phyloP scores from a whole-genome alignment of 2,888 invertebrate species.

The Rotaria socialis region DNA sequence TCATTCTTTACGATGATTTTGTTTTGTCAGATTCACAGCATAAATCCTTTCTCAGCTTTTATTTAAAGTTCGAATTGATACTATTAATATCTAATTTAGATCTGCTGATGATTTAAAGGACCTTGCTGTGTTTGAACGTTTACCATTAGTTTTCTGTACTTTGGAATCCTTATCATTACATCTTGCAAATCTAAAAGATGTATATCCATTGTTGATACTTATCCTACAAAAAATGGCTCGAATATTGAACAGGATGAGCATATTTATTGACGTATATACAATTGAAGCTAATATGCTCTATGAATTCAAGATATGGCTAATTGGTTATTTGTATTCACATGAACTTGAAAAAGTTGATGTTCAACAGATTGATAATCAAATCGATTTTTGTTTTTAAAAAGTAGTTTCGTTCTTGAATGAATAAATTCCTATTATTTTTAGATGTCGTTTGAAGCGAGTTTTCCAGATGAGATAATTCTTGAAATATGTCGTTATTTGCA shows the following conservation, averaged over 20 bases:
- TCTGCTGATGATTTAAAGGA: background rate
- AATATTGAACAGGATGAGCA: background rate
- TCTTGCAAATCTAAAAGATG: background rate
- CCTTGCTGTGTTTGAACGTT: background rate
- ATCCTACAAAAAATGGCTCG: background rate
- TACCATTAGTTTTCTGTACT: background rate
- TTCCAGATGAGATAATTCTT: slow-evolving; percentile 4
- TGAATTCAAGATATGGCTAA: background rate
- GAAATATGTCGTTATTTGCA: slow-evolving; percentile 11
- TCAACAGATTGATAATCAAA: too few relatives aligned
- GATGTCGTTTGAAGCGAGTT: background rate
- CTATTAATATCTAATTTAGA: background rate
- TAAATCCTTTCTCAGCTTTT: too few relatives aligned
- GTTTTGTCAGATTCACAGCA: too few relatives aligned
- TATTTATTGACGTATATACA: background rate
- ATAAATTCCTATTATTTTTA: background rate
- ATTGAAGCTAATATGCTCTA: background rate
- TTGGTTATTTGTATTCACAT: background rate
- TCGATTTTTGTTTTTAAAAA: too few relatives aligned
- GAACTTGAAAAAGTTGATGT: background rate
- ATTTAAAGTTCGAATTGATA: too few relatives aligned
- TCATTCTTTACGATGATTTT: too few relatives aligned
- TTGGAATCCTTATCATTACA: background rate
- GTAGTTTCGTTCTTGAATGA: too few relatives aligned
- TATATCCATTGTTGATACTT: background rate